These are phyloP conservation scores for Chloroclysta siterata DNA, from an alignment of 2,888 invertebrate genomes.

Conservation along the genomic window DNA sequence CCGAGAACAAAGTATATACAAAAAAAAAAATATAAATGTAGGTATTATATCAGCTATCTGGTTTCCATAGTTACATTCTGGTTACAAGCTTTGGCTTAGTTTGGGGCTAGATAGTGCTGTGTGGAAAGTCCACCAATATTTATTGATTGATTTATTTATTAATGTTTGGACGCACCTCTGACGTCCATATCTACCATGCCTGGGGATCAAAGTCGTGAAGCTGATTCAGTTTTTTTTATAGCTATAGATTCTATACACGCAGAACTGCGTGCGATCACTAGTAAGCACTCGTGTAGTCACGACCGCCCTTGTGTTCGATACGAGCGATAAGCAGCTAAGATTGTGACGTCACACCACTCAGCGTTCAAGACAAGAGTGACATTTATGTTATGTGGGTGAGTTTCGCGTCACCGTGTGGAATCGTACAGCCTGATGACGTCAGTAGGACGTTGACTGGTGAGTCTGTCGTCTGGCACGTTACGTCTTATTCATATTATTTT, in stretches of 20 bases:
- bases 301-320: slow-evolving; percentile 39
- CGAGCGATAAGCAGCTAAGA: slow-evolving; percentile 33
- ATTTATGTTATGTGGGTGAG: slow-evolving; percentile 14
- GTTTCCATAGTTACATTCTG: no score
- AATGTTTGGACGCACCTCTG: no score
- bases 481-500: background rate
- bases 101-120: no score
- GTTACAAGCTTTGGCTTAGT: no score
- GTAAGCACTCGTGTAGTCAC: slow-evolving; percentile 21
- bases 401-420: slow-evolving; percentile 25
- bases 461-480: background rate
- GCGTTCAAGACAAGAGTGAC: slow-evolving; percentile 13
- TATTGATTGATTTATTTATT: no score
- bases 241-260: background rate
- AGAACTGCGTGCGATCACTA: slow-evolving; percentile 3
- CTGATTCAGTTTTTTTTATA: no score
- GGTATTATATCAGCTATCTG: no score
- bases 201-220: no score
- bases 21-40: no score
- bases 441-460: background rate
- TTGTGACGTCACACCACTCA: slow-evolving; percentile 33
- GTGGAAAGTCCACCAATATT: no score
- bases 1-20: no score
- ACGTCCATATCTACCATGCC: no score
- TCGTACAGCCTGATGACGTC: slow-evolving; percentile 18